Conservation (phyloP, 1,140 invertebrate species). For the Meteorus sp. region DNA sequence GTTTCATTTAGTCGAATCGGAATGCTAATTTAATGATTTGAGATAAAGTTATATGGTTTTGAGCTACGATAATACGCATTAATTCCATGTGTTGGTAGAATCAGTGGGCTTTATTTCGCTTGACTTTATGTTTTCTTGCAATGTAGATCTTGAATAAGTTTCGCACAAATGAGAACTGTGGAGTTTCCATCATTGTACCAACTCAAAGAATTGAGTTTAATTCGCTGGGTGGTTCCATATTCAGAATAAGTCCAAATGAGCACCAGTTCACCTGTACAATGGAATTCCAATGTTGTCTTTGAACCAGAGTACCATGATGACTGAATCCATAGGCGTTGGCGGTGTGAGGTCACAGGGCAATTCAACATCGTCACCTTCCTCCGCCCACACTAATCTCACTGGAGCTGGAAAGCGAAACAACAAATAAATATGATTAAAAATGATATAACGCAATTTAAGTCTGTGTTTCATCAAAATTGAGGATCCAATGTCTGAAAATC, state of each 20-base stretch:
- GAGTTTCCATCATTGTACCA: too few relatives aligned
- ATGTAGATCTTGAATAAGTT: too few relatives aligned
- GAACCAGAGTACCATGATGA: conserved; percentile 83
- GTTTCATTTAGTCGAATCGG: too few relatives aligned
- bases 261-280: conserved; percentile 77
- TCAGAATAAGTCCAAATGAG: not conserved
- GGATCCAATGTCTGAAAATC: not conserved
- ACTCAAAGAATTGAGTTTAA: not conserved
- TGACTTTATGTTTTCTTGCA: too few relatives aligned
- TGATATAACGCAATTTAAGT: not conserved
- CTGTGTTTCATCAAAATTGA: not conserved
- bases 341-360: conserved; percentile 81
- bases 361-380: conserved; percentile 71
- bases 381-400: conserved; percentile 70
- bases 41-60: too few relatives aligned
- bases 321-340: conserved; percentile 68
- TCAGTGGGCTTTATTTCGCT: too few relatives aligned
- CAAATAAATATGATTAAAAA: conserved; percentile 15
- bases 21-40: too few relatives aligned
- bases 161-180: too few relatives aligned
- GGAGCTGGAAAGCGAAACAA: conserved; percentile 60
- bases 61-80: too few relatives aligned
- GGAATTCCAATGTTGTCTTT: conserved; percentile 80
- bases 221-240: not conserved
- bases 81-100: too few relatives aligned